Evolutionary conservation across 2,113 vertebrate genomes (phyloP).

Genomic region (Ginglymostoma cirratum): DNA sequence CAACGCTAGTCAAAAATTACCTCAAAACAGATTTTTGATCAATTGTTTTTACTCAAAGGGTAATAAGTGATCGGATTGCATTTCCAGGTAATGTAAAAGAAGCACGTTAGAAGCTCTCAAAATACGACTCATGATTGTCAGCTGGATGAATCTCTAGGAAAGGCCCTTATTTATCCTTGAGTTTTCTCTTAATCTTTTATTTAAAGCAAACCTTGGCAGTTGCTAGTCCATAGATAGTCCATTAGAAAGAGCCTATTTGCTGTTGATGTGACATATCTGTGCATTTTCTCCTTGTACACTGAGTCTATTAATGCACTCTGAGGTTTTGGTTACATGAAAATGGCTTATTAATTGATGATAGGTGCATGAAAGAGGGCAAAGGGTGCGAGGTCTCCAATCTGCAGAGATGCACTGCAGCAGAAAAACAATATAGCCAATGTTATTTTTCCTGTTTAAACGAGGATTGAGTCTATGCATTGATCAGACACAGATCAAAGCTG

Average conservation of each 20-base stretch:
- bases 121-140: not conserved
- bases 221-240: not conserved
- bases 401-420: not conserved
- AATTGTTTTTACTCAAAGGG: not conserved
- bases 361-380: not conserved
- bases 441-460: not conserved
- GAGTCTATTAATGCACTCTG: conserved; percentile 20
- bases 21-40: not conserved
- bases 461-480: not conserved
- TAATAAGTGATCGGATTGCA: not conserved
- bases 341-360: conserved; percentile 15
- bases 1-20: not conserved
- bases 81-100: not conserved
- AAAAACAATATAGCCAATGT: not conserved
- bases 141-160: not conserved
- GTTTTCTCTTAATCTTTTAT: not conserved
- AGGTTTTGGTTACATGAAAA: conserved; percentile 18
- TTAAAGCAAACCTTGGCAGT: not conserved
- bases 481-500: not conserved
- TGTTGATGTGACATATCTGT: not conserved
- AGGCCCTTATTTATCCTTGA: not conserved
- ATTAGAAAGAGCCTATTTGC: not conserved
- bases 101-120: not conserved
- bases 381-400: not conserved
- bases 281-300: not conserved